Evolutionary conservation across 2,888 invertebrate species (phyloP).

Genomic region (Lobophora halterata): DNA sequence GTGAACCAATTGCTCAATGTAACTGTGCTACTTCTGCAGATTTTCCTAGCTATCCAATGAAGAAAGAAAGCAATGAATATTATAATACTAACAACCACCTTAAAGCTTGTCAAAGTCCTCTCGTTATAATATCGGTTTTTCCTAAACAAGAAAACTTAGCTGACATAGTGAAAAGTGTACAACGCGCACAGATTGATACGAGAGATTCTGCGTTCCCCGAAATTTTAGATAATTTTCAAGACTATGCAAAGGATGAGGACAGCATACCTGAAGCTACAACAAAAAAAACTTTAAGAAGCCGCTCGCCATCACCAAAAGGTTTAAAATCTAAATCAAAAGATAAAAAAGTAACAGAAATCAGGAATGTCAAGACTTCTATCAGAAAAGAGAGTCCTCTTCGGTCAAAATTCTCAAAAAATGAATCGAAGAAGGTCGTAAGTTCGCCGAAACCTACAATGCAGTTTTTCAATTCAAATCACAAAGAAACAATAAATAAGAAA

Average conservation of each 20-base stretch:
- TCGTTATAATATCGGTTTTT: constrained; percentile 70
- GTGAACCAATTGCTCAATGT: constrained; percentile 48
- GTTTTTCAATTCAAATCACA: constrained; percentile 9
- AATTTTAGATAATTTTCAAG: neutral
- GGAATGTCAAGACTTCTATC: neutral
- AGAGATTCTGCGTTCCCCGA: neutral
- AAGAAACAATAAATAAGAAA: neutral
- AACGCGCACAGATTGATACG: constrained; percentile 4
- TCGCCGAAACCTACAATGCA: constrained; percentile 7
- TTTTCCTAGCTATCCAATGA: constrained; percentile 11
- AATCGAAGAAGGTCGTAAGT: constrained; percentile 2
- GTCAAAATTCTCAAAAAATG: constrained; percentile 3
- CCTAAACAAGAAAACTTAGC: constrained; percentile 42
- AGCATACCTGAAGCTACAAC: constrained; percentile 17
- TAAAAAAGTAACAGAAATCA: neutral
- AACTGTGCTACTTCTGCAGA: too few species aligned
- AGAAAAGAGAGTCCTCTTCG: constrained; percentile 7
- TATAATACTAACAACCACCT: constrained; percentile 27
- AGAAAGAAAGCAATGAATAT: constrained; percentile 19
- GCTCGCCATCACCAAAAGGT: constrained; percentile 17
- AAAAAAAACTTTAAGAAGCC: constrained; percentile 15
- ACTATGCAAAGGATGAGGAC: neutral
- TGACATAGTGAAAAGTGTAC: constrained; percentile 6
- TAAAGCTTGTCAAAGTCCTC: constrained; percentile 46
- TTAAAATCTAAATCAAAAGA: constrained; percentile 16